Conservation (phyloP, 1,140 invertebrate species). For the Ectropis grisescens region DNA sequence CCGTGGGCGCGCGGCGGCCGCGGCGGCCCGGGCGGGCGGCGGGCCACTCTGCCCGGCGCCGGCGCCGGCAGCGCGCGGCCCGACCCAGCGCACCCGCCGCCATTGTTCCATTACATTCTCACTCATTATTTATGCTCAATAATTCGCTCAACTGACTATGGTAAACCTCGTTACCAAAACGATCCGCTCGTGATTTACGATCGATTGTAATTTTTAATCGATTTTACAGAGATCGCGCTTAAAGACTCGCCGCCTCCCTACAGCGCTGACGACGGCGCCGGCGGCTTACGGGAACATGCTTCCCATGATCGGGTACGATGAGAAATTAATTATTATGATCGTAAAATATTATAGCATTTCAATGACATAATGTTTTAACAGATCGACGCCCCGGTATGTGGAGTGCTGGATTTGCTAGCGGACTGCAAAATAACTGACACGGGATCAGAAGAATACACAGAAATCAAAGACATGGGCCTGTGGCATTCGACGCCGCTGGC, state of each 20-base stretch:
- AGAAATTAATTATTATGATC: constrained; percentile 1
- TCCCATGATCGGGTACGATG: constrained; percentile 21
- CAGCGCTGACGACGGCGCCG: constrained; percentile 27
- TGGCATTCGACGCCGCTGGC: constrained; percentile 62
- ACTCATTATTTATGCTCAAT: constrained; percentile 35
- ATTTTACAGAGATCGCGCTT: constrained; percentile 32
- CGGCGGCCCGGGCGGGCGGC: constrained; percentile 9
- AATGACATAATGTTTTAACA: constrained; percentile 15
- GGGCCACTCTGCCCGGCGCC: constrained; percentile 9
- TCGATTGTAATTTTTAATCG: constrained; percentile 17
- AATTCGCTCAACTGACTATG: constrained; percentile 32
- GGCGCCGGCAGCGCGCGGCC: constrained; percentile 18
- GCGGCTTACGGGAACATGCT: constrained; percentile 7
- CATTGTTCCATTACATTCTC: too few species aligned
- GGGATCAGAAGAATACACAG: constrained; percentile 42
- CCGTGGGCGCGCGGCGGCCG: constrained; percentile 13
- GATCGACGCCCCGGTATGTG: constrained; percentile 24
- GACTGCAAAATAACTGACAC: constrained; percentile 37
- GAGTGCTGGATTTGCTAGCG: constrained; percentile 47
- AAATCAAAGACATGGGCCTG: constrained; percentile 58
- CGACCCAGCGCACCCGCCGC: constrained; percentile 18
- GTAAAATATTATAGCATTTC: too few species aligned
- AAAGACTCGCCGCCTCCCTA: constrained; percentile 54
- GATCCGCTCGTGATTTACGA: constrained; percentile 14
- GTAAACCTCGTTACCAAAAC: constrained; percentile 29